phyloP scores from a whole-genome alignment of 1,140 invertebrate genomes.

The Coptotermes formosanus region DNA sequence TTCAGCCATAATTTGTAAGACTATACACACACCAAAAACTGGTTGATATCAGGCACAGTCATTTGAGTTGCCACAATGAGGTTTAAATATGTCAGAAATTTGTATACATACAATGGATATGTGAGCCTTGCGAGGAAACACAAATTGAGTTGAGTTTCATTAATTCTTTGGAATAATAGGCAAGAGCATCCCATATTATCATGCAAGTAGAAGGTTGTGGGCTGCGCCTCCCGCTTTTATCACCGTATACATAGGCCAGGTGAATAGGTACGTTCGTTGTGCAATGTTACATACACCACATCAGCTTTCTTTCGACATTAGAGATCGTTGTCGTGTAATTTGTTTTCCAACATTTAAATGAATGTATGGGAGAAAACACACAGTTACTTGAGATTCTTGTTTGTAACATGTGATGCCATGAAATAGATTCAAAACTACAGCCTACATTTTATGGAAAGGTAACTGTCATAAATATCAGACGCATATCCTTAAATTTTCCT shows the following conservation, averaged over 20 bases:
- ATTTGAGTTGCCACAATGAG: neutral
- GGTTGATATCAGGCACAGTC: neutral
- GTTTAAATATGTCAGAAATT: neutral
- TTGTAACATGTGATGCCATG: neutral
- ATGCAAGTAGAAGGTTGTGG: neutral
- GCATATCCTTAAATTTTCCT: too few species aligned
- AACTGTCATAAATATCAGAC: too few species aligned
- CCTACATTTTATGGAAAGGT: too few species aligned
- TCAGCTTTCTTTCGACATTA: neutral
- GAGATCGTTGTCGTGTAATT: constrained; percentile 4
- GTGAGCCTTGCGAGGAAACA: neutral
- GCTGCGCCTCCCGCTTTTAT: neutral
- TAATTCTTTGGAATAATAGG: constrained; percentile 3
- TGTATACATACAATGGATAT: neutral
- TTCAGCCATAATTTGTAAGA: too few species aligned
- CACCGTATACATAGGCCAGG: constrained; percentile 9
- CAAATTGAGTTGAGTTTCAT: constrained; percentile 11
- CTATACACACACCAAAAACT: neutral
- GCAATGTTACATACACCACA: neutral
- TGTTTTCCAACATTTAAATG: neutral
- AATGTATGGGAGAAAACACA: neutral
- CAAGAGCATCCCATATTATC: constrained; percentile 7
- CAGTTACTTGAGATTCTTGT: neutral
- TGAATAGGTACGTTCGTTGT: constrained; percentile 11
- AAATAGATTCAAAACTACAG: neutral